Conservation (phyloP, 2,888 invertebrate species). For the Thereva unica region DNA sequence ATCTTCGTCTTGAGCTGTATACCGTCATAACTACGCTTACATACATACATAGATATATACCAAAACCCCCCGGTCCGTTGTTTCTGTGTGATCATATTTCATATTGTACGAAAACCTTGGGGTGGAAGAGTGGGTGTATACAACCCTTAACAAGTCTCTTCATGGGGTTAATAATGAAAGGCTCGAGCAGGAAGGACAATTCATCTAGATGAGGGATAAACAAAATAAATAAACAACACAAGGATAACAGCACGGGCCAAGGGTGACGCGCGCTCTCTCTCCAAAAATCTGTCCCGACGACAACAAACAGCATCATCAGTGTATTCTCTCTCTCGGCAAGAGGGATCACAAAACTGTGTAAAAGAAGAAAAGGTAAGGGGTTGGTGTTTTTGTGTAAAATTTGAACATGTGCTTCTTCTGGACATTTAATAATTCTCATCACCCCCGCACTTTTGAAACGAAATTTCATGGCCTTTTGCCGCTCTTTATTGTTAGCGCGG, state of each 20-base stretch:
- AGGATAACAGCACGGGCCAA: conserved; percentile 18
- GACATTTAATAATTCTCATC: conserved; percentile 15
- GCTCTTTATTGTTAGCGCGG: background rate
- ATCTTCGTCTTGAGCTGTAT: too few relatives aligned
- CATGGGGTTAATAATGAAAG: conserved; percentile 25
- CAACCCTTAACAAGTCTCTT: conserved; percentile 17
- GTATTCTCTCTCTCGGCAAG: conserved; percentile 10
- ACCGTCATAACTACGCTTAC: too few relatives aligned
- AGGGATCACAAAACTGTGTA: conserved; percentile 1
- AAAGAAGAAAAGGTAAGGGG: conserved; percentile 10
- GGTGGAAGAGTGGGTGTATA: background rate
- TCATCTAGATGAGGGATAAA: conserved; percentile 16
- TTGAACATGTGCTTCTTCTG: conserved; percentile 35
- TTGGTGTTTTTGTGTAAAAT: conserved; percentile 33
- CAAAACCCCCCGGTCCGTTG: too few relatives aligned
- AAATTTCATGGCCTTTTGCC: conserved; percentile 19
- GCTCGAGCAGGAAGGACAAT: conserved; percentile 5
- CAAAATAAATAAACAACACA: conserved; percentile 22
- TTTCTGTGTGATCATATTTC: too few relatives aligned
- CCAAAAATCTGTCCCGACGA: conserved; percentile 14
- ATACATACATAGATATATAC: too few relatives aligned
- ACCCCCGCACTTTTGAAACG: background rate
- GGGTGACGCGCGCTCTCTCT: too few relatives aligned
- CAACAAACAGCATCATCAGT: conserved; percentile 18
- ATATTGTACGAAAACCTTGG: conserved; percentile 5